These are phyloP conservation scores for Prunella fulvescens DNA, from an alignment of 2,113 vertebrate species.

Conservation along the genomic window DNA sequence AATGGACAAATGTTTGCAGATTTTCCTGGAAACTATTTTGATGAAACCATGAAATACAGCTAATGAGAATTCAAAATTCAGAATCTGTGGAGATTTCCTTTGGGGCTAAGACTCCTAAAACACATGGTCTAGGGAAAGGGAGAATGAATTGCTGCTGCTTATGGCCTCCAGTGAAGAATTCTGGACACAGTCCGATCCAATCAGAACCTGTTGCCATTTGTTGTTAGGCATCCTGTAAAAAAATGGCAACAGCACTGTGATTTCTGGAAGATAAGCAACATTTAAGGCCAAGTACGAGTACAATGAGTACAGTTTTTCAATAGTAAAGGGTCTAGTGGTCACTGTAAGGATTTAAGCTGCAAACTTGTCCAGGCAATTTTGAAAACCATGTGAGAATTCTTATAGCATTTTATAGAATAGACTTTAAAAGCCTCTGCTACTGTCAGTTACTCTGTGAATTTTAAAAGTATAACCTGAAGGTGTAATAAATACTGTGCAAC, in stretches of 20 bases:
- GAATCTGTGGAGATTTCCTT: not conserved
- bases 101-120: not conserved
- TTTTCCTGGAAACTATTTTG: not conserved
- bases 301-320: not conserved
- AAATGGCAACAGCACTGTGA: not conserved
- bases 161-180: not conserved
- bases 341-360: not conserved
- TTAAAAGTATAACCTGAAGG: conserved; percentile 39
- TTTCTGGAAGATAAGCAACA: not conserved
- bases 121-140: not conserved
- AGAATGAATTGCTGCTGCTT: not conserved
- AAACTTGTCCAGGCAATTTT: not conserved
- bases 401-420: not conserved
- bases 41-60: not conserved
- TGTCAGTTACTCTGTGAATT: conserved; percentile 19
- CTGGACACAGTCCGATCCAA: not conserved
- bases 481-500: conserved; percentile 28
- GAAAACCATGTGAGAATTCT: not conserved
- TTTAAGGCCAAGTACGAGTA: not conserved
- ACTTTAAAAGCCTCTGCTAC: conserved; percentile 4
- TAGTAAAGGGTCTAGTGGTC: not conserved
- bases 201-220: not conserved
- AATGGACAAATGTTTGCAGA: not conserved
- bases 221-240: not conserved
- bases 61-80: not conserved